Conservation (phyloP, 2,113 vertebrate genomes). For the Puntigrus tetrazona region DNA sequence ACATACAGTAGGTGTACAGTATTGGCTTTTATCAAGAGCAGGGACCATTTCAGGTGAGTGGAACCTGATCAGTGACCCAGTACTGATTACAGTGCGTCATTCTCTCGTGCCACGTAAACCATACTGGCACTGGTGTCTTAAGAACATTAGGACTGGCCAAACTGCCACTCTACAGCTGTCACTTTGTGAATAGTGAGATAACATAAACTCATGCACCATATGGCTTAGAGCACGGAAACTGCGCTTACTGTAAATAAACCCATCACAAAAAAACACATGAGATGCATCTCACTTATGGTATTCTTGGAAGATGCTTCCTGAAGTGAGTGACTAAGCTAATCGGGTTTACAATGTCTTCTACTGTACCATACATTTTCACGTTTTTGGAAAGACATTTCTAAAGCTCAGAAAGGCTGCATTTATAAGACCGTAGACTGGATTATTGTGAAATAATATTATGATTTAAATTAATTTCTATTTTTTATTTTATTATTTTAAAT, state of each 20-base stretch:
- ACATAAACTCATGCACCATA: slow-evolving; percentile 67
- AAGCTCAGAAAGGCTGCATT: background rate
- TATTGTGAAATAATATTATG: too few species aligned
- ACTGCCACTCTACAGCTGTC: slow-evolving; percentile 55
- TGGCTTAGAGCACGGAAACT: slow-evolving; percentile 59
- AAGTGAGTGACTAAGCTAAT: background rate
- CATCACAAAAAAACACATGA: slow-evolving; percentile 27
- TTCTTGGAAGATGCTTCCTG: background rate
- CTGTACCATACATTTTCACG: too few species aligned
- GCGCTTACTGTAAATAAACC: slow-evolving; percentile 54
- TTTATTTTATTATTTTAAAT: too few species aligned
- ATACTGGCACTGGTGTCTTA: slow-evolving; percentile 57
- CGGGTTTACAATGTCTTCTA: too few species aligned
- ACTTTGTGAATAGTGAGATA: slow-evolving; percentile 58
- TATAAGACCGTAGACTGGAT: too few species aligned
- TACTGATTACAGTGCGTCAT: slow-evolving; percentile 42
- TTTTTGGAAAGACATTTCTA: background rate
- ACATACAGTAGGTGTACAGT: background rate
- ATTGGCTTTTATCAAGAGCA: background rate
- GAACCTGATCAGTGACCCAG: slow-evolving; percentile 39
- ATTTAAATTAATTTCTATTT: too few species aligned
- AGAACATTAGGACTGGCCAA: slow-evolving; percentile 62
- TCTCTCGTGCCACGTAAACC: slow-evolving; percentile 53
- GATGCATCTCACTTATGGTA: background rate
- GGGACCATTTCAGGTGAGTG: slow-evolving; percentile 23